phyloP scores from a whole-genome alignment of 2,888 invertebrate genomes.

The Anthrax anthrax region DNA sequence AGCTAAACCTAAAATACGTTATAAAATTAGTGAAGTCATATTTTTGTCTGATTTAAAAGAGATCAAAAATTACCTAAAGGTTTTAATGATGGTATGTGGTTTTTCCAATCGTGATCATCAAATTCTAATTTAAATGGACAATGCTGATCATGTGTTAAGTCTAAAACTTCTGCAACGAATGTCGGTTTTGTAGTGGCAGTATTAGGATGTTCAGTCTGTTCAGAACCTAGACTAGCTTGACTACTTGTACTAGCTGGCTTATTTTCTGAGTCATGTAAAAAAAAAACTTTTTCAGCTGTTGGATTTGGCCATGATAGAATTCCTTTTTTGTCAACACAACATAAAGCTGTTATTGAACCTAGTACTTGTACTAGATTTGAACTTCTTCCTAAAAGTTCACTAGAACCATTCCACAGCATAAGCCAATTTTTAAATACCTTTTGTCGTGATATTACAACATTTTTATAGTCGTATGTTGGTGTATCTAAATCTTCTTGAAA shows the following conservation, averaged over 20 bases:
- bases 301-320: slow-evolving; percentile 98
- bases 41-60: too few relatives aligned
- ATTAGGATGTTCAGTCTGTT: slow-evolving; percentile 19
- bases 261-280: slow-evolving; percentile 43
- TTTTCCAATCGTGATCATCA: slow-evolving; percentile 87
- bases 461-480: slow-evolving; percentile 29
- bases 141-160: slow-evolving; percentile 82
- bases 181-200: slow-evolving; percentile 24
- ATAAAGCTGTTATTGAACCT: slow-evolving; percentile 82
- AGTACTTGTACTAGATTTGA: slow-evolving; percentile 84
- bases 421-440: slow-evolving; percentile 53
- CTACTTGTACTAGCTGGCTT: slow-evolving; percentile 23
- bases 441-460: slow-evolving; percentile 24
- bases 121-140: slow-evolving; percentile 86
- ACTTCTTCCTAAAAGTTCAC: slow-evolving; percentile 64
- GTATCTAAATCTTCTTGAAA: slow-evolving; percentile 34
- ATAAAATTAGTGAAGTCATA: too few relatives aligned
- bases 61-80: slow-evolving; percentile 51
- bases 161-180: slow-evolving; percentile 57
- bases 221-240: slow-evolving; percentile 25
- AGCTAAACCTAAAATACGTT: slow-evolving; percentile 46
- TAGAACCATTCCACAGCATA: slow-evolving; percentile 54
- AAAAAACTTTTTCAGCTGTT: slow-evolving; percentile 93
- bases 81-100: slow-evolving; percentile 73
- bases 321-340: slow-evolving; percentile 95